Evolutionary conservation across 2,888 invertebrate species (phyloP), one percentile per base, ranked within the genome.

Genomic region (Lasioglossum pauxillum): DNA sequence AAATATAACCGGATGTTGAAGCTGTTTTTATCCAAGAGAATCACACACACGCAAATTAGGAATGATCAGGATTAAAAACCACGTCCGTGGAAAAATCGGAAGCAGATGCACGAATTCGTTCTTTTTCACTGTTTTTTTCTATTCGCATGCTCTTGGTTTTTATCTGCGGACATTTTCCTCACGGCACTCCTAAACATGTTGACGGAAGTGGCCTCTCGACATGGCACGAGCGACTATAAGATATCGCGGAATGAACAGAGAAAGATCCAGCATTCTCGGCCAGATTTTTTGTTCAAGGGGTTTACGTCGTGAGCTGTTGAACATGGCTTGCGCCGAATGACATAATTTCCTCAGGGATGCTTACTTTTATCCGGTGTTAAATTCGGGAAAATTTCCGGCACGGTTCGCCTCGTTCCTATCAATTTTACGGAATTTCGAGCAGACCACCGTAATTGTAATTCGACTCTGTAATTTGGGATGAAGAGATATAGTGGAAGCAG

Each of bases 121-220:
- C 73, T 23, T 73, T 87, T 85, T 80, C 78, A 80, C 80, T 76
- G 76, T 74, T 60, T 27, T 27, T 23, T 38, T 46, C 64, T 35
- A 75, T 41, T 78, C 60, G n/a, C 44, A 27, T 41, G 10, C 49
- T 57, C 41, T 27, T 31, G 46, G 41, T 78, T 80, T 83, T 88
- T 84, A 73, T 74, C 76, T 60, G 7, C 5, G 19, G 35, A 31
- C 41, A 69, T 79, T 80, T 79, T 53, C 53, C 69, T 80, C 57
- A 16, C 49, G 82, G 49, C 73, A 57, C 71, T 75, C 60, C 72
- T 85, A 75, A 88, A 85, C 78, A 78, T 77, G 82, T 76, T 77
- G 79, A 78, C 85, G 88, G 81, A 90, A 90, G 84, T 85, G 87
- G 78, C 64, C 78, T 78, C 80, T 86, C 88, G 72, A 80, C 80